These are phyloP conservation scores for Hoplias malabaricus DNA, from an alignment of 2,113 vertebrate genomes.

Conservation along the genomic window DNA sequence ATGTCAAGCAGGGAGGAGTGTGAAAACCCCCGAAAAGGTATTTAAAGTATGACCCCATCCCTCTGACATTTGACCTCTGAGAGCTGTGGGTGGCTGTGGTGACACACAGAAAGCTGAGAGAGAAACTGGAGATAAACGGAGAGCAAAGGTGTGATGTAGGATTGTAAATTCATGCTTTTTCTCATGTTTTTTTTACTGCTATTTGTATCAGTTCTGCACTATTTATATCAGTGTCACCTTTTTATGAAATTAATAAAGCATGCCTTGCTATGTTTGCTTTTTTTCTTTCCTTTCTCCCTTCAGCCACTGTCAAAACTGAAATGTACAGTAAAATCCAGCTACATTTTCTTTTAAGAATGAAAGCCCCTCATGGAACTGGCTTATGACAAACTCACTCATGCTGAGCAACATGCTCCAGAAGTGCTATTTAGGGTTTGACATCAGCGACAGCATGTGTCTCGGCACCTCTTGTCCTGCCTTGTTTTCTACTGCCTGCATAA, in stretches of 20 bases:
- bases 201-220: conserved; percentile 23
- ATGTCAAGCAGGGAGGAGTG: not conserved
- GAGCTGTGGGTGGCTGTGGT: conserved; percentile 26
- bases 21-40: not conserved
- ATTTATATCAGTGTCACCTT: conserved; percentile 13
- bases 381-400: no score
- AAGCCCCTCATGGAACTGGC: no score
- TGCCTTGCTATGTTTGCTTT: not conserved
- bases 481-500: no score
- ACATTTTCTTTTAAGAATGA: no score
- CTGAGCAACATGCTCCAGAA: no score
- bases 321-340: no score
- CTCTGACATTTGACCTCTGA: conserved; percentile 21
- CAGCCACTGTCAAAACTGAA: no score
- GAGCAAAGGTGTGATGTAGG: not conserved
- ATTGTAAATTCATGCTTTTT: conserved; percentile 4
- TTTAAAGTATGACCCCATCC: not conserved
- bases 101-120: conserved; percentile 41
- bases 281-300: not conserved
- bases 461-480: no score
- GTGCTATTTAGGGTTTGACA: no score
- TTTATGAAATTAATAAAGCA: conserved; percentile 7
- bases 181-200: conserved; percentile 35
- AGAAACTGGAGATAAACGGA: conserved; percentile 34
- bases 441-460: no score